Base-by-base conservation (phyloP, 2,113 vertebrate species). In the Myotis davidii region DNA sequence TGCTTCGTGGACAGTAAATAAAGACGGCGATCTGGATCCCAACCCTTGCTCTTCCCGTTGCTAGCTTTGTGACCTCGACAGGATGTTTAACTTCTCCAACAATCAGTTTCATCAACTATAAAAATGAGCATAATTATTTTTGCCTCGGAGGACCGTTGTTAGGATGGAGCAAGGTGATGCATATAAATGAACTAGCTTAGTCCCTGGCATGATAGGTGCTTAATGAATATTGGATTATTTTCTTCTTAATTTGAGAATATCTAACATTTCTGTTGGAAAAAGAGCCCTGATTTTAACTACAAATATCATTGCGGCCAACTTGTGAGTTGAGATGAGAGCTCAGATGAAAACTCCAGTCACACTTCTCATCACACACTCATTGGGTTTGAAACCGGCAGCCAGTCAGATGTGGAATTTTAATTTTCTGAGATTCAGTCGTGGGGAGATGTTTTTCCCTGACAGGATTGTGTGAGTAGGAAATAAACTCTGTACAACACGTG, bases 221-320 rank as follows among this genome's bases (percentile, higher is more conserved):
- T 90, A 85, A 77, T 85, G 50, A 85, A 18, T 64, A 85, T 70
- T 64, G 64, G 32, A 54, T 65, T 32, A 39, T 79, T 82, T 56
- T 34, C 1, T 18, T 91, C 76, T 34, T 52, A 45, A 48, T 72
- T 61, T 87, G 70, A 84, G 59, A 45, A 20, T 45, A 56, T 61
- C 34, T 56, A 92, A 74, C 11, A 72, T 34, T 72, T 72, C 45
- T 67, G 12, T 81, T 54, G 85, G 45, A 82, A 92, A 94, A 90
- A 94, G 4, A 86, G 32, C 11, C 56, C 74, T 86, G 42, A 67
- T 79, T 94, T 89, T 91, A 70, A 77, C 64, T 52, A 32, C n/a
- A 89, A 37, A 85, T 50, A 83, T 11, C 23, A 42, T 29, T 42
- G 23, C 67, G 61, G 37, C 42, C 85, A 88, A 73, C 48, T 42